Percentiles rank a stretch among this genome's conserved stretches.
phyloP scores from a whole-genome alignment of 2,888 invertebrate species.

The Agriopis aurantiaria region DNA sequence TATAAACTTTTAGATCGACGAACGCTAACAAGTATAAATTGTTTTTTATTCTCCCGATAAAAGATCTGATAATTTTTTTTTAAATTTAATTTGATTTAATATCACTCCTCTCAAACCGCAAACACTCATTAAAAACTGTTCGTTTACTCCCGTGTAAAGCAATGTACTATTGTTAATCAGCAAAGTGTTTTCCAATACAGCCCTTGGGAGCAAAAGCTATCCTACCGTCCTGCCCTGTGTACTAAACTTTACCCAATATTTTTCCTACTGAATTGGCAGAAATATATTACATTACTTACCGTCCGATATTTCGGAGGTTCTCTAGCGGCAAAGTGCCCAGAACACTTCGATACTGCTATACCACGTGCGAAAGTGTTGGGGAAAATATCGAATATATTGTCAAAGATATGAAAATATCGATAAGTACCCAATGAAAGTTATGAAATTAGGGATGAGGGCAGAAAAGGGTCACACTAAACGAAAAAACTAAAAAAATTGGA shows the following conservation, averaged over 20 bases:
- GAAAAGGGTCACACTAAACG: too few species aligned
- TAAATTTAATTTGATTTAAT: too few species aligned
- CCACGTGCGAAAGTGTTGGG: slow-evolving; percentile 3
- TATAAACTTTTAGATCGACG: too few species aligned
- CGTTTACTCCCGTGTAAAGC: too few species aligned
- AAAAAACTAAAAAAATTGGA: too few species aligned
- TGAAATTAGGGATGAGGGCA: neutral
- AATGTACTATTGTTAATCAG: neutral
- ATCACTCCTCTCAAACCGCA: too few species aligned
- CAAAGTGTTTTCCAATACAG: neutral
- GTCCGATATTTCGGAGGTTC: slow-evolving; percentile 7
- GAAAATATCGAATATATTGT: neutral
- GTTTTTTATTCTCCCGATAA: too few species aligned
- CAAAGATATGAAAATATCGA: neutral
- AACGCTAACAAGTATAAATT: too few species aligned
- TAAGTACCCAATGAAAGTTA: neutral
- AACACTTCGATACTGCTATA: slow-evolving; percentile 3
- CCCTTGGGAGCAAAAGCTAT: neutral
- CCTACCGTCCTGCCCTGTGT: slow-evolving; percentile 5
- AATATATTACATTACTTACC: slow-evolving; percentile 22
- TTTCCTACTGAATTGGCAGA: slow-evolving; percentile 17
- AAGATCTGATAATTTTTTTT: too few species aligned
- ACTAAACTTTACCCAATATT: slow-evolving; percentile 17
- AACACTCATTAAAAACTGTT: too few species aligned
- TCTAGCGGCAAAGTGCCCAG: slow-evolving; percentile 20